Base-by-base conservation (phyloP, 2,888 invertebrate species). In the Smittia aterrima region DNA sequence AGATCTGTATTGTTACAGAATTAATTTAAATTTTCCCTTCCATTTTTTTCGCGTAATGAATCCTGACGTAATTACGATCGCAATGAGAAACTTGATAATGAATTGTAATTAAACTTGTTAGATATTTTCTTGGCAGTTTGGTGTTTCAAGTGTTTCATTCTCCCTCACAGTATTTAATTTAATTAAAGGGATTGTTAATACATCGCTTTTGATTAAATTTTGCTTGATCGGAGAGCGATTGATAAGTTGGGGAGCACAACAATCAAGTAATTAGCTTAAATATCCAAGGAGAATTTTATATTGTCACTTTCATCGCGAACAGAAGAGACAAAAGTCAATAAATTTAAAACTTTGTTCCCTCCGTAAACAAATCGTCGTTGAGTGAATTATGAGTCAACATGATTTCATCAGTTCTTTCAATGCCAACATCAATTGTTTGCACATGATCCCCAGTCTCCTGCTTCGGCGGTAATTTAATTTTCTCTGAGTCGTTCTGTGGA, bases 401-500 rank as follows among this genome's bases (percentile, higher is more conserved):
- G 7, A 20, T 24, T 13, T 25, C 27, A 32, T 62, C 62, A 71
- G 20, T 27, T 27, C 38, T 41, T 40, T 79, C 78, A 75, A 78
- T 77, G 62, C 83, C 82, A 6, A 83, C 83, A 78, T 83, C 82
- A 67, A 83, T 82, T 74, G 81, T 82, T 25, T 79, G 80, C 25
- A 83, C 83, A 1, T 80, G 80, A 78, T 83, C 83, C 9, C 81
- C 80, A 9, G 79, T 79, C 75, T 83, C 83, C 1, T 82, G 80
- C 20, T 24, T 41, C 32, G 82, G 80, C 16, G 83, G 83, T 75
- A 83, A 76, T 76, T 80, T 80, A 4, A 82, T 80, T 62, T 81
- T 75, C 71, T 81, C 81, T 41, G 79, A 79, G 71, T 83, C 82
- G 64, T 80, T 80, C 76, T 94, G 93, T 20, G 95, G 91, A 91